Conservation (phyloP, 1,140 invertebrate species). For the Lepidurus couesii region DNA sequence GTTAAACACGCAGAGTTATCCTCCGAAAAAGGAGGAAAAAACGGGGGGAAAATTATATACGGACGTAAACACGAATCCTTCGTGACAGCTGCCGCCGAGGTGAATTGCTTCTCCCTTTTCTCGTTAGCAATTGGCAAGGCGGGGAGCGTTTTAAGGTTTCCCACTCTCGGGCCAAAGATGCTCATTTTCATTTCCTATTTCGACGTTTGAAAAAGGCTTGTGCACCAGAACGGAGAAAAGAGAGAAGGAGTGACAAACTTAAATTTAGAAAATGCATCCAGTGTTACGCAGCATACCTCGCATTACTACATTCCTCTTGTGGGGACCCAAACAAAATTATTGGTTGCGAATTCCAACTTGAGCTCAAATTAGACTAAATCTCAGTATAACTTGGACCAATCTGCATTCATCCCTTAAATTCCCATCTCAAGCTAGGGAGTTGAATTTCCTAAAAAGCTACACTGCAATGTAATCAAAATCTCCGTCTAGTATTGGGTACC, state of each 20-base stretch:
- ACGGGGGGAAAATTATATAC: not conserved
- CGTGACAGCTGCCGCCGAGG: conserved; percentile 12
- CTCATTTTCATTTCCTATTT: too few species aligned
- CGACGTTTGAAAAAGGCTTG: too few species aligned
- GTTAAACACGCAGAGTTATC: not conserved
- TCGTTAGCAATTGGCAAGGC: conserved; percentile 15
- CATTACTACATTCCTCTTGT: not conserved
- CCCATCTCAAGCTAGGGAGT: too few species aligned
- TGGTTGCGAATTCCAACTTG: not conserved
- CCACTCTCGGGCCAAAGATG: too few species aligned
- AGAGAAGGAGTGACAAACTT: not conserved
- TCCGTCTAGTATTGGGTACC: too few species aligned
- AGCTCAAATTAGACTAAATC: too few species aligned
- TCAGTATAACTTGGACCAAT: too few species aligned
- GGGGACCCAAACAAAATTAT: conserved; percentile 12
- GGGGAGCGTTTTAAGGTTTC: not conserved
- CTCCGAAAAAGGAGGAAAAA: not conserved
- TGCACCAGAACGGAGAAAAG: not conserved
- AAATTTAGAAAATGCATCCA: conserved; percentile 19
- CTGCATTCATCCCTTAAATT: not conserved
- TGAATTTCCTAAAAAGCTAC: too few species aligned
- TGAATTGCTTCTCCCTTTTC: conserved; percentile 3
- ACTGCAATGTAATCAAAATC: too few species aligned
- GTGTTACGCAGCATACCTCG: not conserved
- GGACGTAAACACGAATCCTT: conserved; percentile 9